Percentiles rank a stretch among this genome's conserved stretches.
These are phyloP conservation scores for Alaudala cheleensis DNA, from an alignment of 2,113 vertebrate genomes.

Conservation along the genomic window DNA sequence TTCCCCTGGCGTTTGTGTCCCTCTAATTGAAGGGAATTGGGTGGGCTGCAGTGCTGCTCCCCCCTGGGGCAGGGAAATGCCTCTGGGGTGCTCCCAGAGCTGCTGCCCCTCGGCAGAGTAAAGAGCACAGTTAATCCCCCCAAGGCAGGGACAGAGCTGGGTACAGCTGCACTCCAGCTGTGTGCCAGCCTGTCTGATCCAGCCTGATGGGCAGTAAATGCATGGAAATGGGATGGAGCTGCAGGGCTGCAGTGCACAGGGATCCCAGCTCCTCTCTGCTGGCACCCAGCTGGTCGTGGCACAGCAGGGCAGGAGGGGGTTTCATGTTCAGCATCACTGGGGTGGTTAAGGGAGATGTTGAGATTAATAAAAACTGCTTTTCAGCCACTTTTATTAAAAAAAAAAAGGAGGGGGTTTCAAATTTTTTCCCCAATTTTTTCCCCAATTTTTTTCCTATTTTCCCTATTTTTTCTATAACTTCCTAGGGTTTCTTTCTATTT, in stretches of 20 bases:
- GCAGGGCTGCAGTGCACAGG: not conserved
- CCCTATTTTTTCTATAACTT: no score
- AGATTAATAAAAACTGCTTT: not conserved
- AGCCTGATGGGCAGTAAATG: not conserved
- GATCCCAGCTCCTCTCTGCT: not conserved
- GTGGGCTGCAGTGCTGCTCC: not conserved
- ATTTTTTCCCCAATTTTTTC: no score
- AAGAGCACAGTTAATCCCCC: not conserved
- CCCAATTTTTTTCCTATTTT: no score
- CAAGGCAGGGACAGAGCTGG: not conserved
- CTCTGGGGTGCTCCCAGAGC: accelerated
- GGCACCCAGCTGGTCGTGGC: accelerated
- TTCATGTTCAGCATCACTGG: not conserved
- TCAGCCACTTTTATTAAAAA: no score
- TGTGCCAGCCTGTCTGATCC: not conserved
- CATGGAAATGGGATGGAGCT: accelerated
- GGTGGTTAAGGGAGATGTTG: accelerated
- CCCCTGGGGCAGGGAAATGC: accelerated
- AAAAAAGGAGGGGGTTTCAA: no score
- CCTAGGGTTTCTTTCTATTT: no score
- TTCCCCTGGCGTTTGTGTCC: not conserved
- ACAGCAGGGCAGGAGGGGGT: not conserved
- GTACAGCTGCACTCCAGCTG: not conserved
- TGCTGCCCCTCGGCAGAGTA: not conserved
- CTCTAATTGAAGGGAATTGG: not conserved